Conservation (phyloP, 2,113 vertebrate species). For the Heptranchias perlo region DNA sequence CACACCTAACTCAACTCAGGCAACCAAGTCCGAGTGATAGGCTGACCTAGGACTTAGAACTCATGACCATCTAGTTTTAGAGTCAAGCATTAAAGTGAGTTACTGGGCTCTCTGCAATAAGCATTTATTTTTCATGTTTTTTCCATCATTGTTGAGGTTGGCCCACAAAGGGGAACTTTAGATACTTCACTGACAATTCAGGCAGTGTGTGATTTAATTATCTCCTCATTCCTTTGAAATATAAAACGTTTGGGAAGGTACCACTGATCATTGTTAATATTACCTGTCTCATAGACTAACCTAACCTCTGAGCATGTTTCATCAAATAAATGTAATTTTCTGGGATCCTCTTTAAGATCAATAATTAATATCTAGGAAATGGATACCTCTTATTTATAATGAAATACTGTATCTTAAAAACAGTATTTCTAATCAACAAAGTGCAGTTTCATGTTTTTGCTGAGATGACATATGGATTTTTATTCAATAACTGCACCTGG, state of each 20-base stretch:
- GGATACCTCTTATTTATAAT: slow-evolving; percentile 38
- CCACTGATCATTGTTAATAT: background rate
- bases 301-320: background rate
- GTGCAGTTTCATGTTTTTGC: slow-evolving; percentile 45
- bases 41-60: background rate
- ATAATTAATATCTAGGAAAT: slow-evolving; percentile 40
- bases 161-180: background rate
- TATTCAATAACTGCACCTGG: background rate
- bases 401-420: slow-evolving; percentile 39
- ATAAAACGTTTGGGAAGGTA: background rate
- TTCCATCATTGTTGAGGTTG: background rate
- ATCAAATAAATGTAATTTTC: background rate
- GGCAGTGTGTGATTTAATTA: background rate
- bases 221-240: background rate
- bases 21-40: background rate
- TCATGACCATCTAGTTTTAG: background rate
- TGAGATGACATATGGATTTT: background rate
- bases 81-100: background rate
- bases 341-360: slow-evolving; percentile 38
- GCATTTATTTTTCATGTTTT: background rate
- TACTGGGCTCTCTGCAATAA: background rate
- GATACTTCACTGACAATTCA: background rate
- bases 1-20: background rate
- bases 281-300: background rate
- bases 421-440: slow-evolving; percentile 51